phyloP scores from a whole-genome alignment of 2,797 vertebrate genomes.

The Ceyx erithaca region DNA sequence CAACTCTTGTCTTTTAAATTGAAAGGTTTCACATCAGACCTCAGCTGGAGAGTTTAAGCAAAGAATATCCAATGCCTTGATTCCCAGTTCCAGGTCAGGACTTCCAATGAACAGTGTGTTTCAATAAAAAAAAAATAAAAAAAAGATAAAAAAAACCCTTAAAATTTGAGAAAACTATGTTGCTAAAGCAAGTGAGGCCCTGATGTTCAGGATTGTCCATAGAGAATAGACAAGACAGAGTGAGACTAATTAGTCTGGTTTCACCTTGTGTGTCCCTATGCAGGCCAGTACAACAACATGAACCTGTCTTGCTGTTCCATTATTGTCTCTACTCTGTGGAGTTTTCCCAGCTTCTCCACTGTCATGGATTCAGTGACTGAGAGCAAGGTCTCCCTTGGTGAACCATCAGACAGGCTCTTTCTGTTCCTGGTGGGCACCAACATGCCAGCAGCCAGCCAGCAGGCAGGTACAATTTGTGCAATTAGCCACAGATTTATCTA shows the following conservation, averaged over 20 bases:
- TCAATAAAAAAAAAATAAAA: neutral
- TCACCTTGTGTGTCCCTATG: neutral
- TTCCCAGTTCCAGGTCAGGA: neutral
- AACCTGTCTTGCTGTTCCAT: neutral
- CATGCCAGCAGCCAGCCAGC: neutral
- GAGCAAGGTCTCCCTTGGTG: neutral
- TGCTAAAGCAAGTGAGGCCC: neutral
- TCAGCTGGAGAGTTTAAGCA: neutral
- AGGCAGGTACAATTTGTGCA: neutral
- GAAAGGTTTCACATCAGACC: neutral
- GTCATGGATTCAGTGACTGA: neutral
- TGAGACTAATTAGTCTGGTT: neutral
- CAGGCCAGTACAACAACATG: fast-evolving
- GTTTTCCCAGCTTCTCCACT: neutral
- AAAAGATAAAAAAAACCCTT: neutral
- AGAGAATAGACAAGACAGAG: neutral
- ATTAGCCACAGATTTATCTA: neutral
- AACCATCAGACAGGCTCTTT: neutral
- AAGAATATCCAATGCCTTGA: neutral
- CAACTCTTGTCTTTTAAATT: neutral
- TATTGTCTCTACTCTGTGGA: neutral
- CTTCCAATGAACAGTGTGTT: neutral
- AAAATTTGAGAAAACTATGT: neutral
- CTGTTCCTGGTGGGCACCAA: neutral
- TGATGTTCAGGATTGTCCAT: neutral